Evolutionary conservation across 2,888 invertebrate species (phyloP).

Genomic region (Xanthostigma xanthostigma): DNA sequence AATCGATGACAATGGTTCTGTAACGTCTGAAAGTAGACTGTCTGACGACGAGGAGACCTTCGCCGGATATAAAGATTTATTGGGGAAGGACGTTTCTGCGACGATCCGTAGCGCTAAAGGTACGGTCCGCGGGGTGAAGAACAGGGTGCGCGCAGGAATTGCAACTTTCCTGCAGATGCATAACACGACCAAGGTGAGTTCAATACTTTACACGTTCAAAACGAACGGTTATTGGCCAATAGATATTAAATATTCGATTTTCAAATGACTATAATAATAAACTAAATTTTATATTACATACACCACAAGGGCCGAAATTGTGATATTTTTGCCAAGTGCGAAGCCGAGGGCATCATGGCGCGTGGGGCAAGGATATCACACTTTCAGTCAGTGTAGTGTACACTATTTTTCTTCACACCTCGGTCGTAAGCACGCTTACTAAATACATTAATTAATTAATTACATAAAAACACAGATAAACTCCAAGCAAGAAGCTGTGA

Average conservation of each 20-base stretch:
- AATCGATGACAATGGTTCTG: conserved; percentile 30
- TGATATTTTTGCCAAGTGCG: no score
- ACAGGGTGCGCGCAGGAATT: conserved; percentile 86
- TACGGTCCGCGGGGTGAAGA: conserved; percentile 86
- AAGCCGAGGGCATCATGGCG: no score
- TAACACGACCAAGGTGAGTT: conserved; percentile 61
- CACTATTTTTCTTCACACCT: no score
- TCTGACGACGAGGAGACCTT: conserved; percentile 49
- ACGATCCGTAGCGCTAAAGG: conserved; percentile 85
- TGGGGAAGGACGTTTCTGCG: conserved; percentile 45
- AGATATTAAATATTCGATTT: conserved; percentile 13
- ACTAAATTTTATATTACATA: no score
- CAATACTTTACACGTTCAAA: conserved; percentile 2
- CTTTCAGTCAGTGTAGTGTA: no score
- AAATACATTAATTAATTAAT: no score
- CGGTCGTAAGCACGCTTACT: no score
- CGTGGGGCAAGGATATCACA: no score
- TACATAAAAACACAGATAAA: no score
- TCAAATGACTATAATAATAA: conserved; percentile 13
- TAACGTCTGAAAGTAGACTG: conserved; percentile 24
- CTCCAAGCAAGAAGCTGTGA: no score
- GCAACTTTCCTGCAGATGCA: conserved; percentile 85
- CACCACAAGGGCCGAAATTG: no score
- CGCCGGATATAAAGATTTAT: conserved; percentile 61
- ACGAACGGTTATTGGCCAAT: neutral